Percentiles rank a stretch among this genome's conserved stretches.
Conservation (phyloP, 1,140 invertebrate genomes). For the Drosophila bipectinata region DNA sequence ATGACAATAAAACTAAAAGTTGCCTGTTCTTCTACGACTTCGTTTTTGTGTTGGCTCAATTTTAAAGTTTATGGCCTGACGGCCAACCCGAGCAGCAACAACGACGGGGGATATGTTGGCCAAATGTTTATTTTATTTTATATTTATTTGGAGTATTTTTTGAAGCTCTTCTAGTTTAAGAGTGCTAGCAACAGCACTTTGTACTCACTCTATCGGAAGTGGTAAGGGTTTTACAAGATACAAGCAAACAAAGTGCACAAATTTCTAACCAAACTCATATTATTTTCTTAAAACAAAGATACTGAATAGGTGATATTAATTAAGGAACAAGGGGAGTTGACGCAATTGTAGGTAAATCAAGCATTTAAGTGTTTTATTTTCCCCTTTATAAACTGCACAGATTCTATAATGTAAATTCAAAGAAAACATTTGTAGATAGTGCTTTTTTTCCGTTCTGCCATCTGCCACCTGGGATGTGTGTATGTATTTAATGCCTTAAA, state of each 20-base stretch:
- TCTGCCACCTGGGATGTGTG: not conserved
- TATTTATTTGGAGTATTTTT: slow-evolving; percentile 39
- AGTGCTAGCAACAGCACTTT: slow-evolving; percentile 57
- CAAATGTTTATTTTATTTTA: slow-evolving; percentile 74
- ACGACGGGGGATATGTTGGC: slow-evolving; percentile 47
- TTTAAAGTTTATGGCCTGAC: slow-evolving; percentile 73
- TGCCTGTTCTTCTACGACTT: slow-evolving; percentile 48
- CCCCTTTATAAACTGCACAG: not conserved
- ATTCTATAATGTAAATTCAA: slow-evolving; percentile 6
- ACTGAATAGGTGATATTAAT: too few species aligned
- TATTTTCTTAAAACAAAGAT: not conserved
- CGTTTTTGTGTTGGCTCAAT: slow-evolving; percentile 49
- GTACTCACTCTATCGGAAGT: slow-evolving; percentile 3
- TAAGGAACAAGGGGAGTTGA: not conserved
- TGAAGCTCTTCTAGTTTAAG: slow-evolving; percentile 40
- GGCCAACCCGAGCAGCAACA: slow-evolving; percentile 63
- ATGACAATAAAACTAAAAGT: slow-evolving; percentile 82
- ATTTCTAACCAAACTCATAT: not conserved
- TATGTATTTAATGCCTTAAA: not conserved
- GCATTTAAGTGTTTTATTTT: not conserved
- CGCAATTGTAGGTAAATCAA: not conserved
- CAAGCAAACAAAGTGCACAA: too few species aligned
- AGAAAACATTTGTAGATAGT: not conserved
- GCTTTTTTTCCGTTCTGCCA: not conserved
- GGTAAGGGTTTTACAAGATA: not conserved